Evolutionary conservation across 2,888 invertebrate species (phyloP).

Genomic region (Dendrolimus houi): DNA sequence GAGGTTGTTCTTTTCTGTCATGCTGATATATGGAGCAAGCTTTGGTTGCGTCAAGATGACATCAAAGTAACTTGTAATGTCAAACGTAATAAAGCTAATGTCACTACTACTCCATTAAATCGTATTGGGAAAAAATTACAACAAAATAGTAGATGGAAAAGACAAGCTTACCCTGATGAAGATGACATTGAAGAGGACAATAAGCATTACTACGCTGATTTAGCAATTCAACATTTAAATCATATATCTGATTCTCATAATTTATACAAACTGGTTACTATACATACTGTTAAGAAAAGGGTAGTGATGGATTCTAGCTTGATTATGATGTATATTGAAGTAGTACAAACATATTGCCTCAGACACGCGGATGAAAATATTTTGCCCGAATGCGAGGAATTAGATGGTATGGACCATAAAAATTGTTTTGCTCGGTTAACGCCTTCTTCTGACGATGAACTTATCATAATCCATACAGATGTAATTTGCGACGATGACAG

Average conservation of each 20-base stretch:
- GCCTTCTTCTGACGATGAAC: slow-evolving; percentile 49
- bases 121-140: not conserved
- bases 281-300: slow-evolving; percentile 36
- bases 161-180: slow-evolving; percentile 29
- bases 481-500: slow-evolving; percentile 48
- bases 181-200: slow-evolving; percentile 48
- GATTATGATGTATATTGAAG: slow-evolving; percentile 51
- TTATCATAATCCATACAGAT: slow-evolving; percentile 31
- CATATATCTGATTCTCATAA: slow-evolving; percentile 33
- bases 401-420: slow-evolving; percentile 40
- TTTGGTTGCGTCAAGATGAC: slow-evolving; percentile 61
- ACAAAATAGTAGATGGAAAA: slow-evolving; percentile 18
- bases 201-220: slow-evolving; percentile 44
- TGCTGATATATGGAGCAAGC: slow-evolving; percentile 68
- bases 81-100: slow-evolving; percentile 9
- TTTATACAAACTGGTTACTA: slow-evolving; percentile 43
- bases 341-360: slow-evolving; percentile 47
- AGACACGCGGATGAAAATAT: slow-evolving; percentile 26
- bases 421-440: slow-evolving; percentile 47
- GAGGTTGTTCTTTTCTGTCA: slow-evolving; percentile 43
- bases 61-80: slow-evolving; percentile 40
- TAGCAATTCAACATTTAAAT: slow-evolving; percentile 39
- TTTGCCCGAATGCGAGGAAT: slow-evolving; percentile 43
- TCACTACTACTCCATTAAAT: slow-evolving; percentile 1
- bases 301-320: slow-evolving; percentile 37